Conservation (phyloP, 1,140 invertebrate species). For the Zaprionus kolodkinae region DNA sequence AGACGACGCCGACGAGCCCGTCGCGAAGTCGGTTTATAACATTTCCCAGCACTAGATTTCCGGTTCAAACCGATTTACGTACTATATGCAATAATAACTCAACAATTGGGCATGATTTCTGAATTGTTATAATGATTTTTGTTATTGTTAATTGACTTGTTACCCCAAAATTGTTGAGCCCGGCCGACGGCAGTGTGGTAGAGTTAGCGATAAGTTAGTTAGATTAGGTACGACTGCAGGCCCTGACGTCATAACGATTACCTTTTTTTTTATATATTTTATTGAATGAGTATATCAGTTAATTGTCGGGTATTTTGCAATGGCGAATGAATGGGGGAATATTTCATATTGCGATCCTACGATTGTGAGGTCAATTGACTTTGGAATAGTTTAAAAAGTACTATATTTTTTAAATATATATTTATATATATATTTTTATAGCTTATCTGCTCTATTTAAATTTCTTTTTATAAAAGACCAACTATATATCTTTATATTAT, state of each 20-base stretch:
- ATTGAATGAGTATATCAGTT: not conserved
- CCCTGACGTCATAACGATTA: constrained; percentile 63
- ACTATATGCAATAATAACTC: too few species aligned
- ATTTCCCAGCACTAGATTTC: constrained; percentile 56
- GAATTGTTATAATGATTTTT: constrained; percentile 1
- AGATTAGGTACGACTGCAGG: constrained; percentile 26
- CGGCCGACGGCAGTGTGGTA: not conserved
- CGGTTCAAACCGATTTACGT: constrained; percentile 72
- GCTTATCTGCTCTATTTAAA: not conserved
- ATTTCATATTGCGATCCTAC: not conserved
- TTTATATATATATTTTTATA: too few species aligned
- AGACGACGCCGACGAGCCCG: constrained; percentile 15
- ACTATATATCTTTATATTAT: not conserved
- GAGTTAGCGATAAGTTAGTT: constrained; percentile 31
- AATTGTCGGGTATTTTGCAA: not conserved
- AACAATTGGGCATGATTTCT: constrained; percentile 32
- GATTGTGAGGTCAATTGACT: not conserved
- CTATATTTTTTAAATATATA: too few species aligned
- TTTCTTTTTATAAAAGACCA: not conserved
- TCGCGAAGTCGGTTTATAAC: not conserved
- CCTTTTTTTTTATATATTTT: constrained; percentile 1
- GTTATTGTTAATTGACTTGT: constrained; percentile 32
- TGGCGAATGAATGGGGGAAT: not conserved
- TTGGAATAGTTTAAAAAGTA: not conserved
- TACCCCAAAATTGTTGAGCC: constrained; percentile 38